These are phyloP conservation scores for Dicyrtoma fusca DNA, from an alignment of 2,888 invertebrate genomes.

Conservation along the genomic window DNA sequence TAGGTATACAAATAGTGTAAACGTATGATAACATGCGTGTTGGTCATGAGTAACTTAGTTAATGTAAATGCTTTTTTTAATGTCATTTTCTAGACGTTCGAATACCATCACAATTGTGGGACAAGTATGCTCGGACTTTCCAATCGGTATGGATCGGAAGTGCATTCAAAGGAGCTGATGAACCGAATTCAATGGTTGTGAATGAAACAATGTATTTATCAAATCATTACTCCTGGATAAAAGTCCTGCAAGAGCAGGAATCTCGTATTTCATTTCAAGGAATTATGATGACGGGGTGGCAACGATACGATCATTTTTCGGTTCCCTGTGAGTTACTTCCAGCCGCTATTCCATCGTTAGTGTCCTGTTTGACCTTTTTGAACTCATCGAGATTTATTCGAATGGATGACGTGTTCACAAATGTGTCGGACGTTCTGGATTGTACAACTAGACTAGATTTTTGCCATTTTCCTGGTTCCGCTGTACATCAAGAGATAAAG, in stretches of 20 bases:
- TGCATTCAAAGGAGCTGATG: conserved; percentile 75
- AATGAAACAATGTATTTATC: conserved; percentile 67
- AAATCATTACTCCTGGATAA: conserved; percentile 75
- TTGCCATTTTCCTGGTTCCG: conserved; percentile 53
- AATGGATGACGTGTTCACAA: conserved; percentile 48
- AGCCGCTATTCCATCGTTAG: conserved; percentile 67
- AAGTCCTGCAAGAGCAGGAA: conserved; percentile 60
- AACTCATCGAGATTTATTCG: conserved; percentile 36
- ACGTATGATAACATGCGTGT: too few relatives aligned
- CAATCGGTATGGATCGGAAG: conserved; percentile 76
- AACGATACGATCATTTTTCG: conserved; percentile 70
- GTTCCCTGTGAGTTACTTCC: conserved; percentile 70
- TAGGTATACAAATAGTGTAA: too few relatives aligned
- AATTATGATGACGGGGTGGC: conserved; percentile 70
- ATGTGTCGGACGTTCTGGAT: conserved; percentile 41
- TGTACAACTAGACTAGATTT: conserved; percentile 46
- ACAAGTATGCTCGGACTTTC: conserved; percentile 67
- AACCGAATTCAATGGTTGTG: conserved; percentile 61
- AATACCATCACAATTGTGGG: conserved; percentile 61
- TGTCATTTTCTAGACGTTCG: conserved; percentile 50
- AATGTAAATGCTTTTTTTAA: conserved; percentile 25
- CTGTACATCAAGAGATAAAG: conserved; percentile 44
- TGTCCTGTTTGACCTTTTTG: conserved; percentile 65
- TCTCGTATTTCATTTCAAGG: conserved; percentile 65
- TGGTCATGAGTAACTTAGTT: too few relatives aligned